Conservation (phyloP, 1,140 invertebrate species). For the Bombyx mori region ASM3026992v2 NC_085124.1:7013001-7013500, state of each 20-base stretch:
- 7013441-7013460: no score
- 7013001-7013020: no score
- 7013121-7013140: no score
- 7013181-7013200: conserved; percentile 4
- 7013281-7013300: conserved; percentile 35
- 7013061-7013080: no score
- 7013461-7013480: no score
- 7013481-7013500: no score
- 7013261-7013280: conserved; percentile 25
- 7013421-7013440: conserved; percentile 14
- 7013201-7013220: conserved; percentile 5
- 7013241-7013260: conserved; percentile 17
- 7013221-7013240: conserved; percentile 12
- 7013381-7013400: conserved; percentile 10
- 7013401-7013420: not conserved
- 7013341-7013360: conserved; percentile 29
- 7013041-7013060: no score
- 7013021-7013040: no score
- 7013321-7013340: conserved; percentile 29
- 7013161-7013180: conserved; percentile 1
- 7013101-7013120: no score
- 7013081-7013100: no score
- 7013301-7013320: conserved; percentile 24
- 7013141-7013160: no score
- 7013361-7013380: conserved; percentile 9